Conservation (phyloP, 2,797 vertebrate species). For the Lacerta agilis region DNA sequence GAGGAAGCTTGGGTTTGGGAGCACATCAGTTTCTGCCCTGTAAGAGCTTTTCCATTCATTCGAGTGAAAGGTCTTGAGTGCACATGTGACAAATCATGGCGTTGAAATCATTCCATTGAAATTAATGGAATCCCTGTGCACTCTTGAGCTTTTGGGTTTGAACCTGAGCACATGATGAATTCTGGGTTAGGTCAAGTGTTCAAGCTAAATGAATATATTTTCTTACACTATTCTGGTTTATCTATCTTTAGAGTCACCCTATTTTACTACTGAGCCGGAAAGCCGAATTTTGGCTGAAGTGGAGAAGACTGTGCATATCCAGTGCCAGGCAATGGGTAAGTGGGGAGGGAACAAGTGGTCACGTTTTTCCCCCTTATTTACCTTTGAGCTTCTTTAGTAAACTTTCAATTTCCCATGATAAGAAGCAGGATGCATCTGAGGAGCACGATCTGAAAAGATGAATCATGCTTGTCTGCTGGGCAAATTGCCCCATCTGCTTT, state of each 20-base stretch:
- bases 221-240: conserved; percentile 40
- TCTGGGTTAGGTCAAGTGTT: background rate
- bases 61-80: background rate
- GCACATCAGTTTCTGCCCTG: fast-evolving
- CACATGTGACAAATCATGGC: background rate
- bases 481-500: background rate
- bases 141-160: no score
- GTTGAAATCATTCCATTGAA: background rate
- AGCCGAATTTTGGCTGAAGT: conserved; percentile 82
- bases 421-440: background rate
- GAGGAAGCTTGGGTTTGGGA: background rate
- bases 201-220: background rate
- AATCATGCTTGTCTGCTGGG: background rate
- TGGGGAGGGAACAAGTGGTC: background rate
- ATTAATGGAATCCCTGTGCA: background rate
- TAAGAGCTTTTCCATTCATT: background rate
- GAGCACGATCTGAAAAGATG: fast-evolving
- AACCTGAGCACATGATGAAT: background rate
- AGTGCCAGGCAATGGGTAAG: conserved; percentile 90
- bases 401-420: background rate
- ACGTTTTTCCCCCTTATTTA: background rate
- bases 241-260: conserved; percentile 82
- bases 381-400: background rate
- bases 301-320: conserved; percentile 86
- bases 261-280: conserved; percentile 85